Base-by-base conservation (phyloP, 2,888 invertebrate genomes). In the Eilema griseolum region DNA sequence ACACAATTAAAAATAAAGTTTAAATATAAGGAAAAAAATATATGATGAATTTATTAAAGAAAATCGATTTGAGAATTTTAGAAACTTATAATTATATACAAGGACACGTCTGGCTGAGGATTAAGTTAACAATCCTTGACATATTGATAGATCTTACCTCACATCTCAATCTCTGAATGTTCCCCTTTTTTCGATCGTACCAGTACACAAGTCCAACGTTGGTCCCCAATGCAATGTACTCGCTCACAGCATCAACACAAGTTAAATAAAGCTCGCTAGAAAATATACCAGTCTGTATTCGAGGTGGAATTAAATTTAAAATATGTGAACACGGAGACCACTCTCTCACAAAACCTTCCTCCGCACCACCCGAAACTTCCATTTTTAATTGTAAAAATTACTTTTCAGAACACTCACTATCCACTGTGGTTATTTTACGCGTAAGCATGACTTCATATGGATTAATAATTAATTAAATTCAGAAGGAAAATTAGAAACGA, bases 141-240 rank as follows among this genome's bases (percentile, higher is more conserved):
- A 26, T 62, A 28, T 24, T 31, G 28, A 52, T 23, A 37, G 16
- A 24, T 64, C 92, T 92, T 95, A 98, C 99, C 96, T 98, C 98
- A 84, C 98, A 97, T 87, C 97, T 95, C 2, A 99, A 93, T 83
- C 97, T 96, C 86, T 98, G 97, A 76, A 98, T 95, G 80, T 97
- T 97, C 66, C 97, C 97, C 60, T 96, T 97, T 77, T 96, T 96
- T 74, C 98, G 96, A 89, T 98, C 97, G 89, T 97, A 98, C 97
- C 98, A 98, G 89, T 98, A 99, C 33, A 98, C 97, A 69, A 98
- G 93, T 3, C 99, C 98, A 24, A 97, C 96, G 92, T 98, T 98
- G 2, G 98, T 98, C 2, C 98, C 99, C 69, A 99, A 90, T 1
- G 97, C 98, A 77, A 99, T 96, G 89, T 97, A 98, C 83, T 98